phyloP scores from a whole-genome alignment of 1,140 invertebrate species.

The Heliconius hermathena region DNA sequence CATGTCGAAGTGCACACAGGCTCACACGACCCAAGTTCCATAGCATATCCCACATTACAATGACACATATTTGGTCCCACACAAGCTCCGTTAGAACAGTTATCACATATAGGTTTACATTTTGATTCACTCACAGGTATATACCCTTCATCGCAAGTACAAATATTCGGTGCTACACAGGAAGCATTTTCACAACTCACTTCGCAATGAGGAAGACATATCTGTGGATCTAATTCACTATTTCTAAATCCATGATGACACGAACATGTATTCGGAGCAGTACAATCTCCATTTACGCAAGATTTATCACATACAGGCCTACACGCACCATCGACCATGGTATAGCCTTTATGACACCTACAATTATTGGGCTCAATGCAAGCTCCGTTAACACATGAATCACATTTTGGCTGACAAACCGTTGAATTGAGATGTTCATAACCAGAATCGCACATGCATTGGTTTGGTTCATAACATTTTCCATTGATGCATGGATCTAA shows the following conservation, averaged over 20 bases:
- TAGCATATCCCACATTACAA: constrained; percentile 33
- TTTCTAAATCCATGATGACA: constrained; percentile 54
- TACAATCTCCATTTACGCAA: constrained; percentile 58
- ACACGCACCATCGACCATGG: constrained; percentile 9
- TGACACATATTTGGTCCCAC: constrained; percentile 29
- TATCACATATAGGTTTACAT: constrained; percentile 25
- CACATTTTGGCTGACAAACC: constrained; percentile 27
- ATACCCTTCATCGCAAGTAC: constrained; percentile 35
- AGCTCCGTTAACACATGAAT: constrained; percentile 21
- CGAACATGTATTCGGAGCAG: constrained; percentile 58
- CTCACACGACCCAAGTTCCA: constrained; percentile 28
- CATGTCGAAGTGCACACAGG: constrained; percentile 32
- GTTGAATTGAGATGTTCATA: constrained; percentile 47
- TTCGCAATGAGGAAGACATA: constrained; percentile 28
- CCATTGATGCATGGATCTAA: constrained; percentile 56
- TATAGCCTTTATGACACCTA: constrained; percentile 28
- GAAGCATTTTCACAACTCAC: constrained; percentile 35
- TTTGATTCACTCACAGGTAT: neutral
- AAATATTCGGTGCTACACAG: constrained; percentile 38
- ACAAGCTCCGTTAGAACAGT: constrained; percentile 31
- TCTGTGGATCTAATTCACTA: neutral
- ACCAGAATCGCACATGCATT: constrained; percentile 57
- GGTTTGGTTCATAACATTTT: neutral
- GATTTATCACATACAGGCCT: neutral
- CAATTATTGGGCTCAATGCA: constrained; percentile 31